These are phyloP conservation scores for Syrmaticus mikado DNA, from an alignment of 2,113 vertebrate species.

Conservation along the genomic window DNA sequence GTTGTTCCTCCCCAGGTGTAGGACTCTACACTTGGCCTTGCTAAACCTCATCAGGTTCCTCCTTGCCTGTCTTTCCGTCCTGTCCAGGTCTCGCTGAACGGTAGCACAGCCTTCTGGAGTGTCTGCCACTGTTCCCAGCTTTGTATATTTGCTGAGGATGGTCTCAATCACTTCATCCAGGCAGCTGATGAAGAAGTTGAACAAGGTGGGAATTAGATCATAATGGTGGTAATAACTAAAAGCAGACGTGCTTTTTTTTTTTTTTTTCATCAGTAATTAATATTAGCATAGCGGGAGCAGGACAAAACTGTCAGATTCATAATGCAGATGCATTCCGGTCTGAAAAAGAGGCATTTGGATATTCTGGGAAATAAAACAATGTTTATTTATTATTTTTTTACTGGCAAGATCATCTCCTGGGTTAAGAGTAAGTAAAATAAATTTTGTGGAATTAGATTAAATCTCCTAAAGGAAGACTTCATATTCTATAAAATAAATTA, in stretches of 20 bases:
- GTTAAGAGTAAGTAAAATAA: background rate
- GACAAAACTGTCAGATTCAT: background rate
- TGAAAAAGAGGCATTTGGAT: background rate
- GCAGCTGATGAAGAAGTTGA: no score
- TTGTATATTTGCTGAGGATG: no score
- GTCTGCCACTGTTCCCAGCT: no score
- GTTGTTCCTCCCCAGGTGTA: no score
- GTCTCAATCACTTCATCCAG: no score
- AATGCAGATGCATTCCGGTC: background rate
- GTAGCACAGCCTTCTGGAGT: no score
- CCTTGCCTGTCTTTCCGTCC: no score
- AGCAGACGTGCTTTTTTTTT: background rate
- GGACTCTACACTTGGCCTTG: no score
- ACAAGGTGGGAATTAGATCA: background rate
- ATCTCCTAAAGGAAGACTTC: background rate
- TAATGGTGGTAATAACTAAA: background rate
- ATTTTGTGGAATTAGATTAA: background rate
- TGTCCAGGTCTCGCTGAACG: no score
- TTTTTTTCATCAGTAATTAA: background rate
- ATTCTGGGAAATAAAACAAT: conserved; percentile 24
- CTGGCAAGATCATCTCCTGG: background rate
- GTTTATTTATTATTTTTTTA: background rate
- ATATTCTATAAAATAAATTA: background rate
- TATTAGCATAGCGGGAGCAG: background rate
- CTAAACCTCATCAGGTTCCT: no score